A percentile compares a stretch with the other conserved stretches of the same genome.
Evolutionary conservation across 2,113 vertebrate species (phyloP).

Genomic region (Notiomystis cincta): DNA sequence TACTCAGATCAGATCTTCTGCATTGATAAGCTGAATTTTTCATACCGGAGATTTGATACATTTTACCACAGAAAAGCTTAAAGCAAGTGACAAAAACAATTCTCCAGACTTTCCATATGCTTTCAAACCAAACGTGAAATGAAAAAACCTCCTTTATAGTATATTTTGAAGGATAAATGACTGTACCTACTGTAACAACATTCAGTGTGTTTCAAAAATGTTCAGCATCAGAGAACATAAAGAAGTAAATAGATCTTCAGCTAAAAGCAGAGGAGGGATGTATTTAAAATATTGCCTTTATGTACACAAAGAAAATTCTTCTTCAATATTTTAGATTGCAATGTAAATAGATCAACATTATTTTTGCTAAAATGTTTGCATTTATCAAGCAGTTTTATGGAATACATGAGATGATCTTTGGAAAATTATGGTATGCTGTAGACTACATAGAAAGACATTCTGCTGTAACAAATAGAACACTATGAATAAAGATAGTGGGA

Average conservation of each 20-base stretch:
- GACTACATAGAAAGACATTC: background rate
- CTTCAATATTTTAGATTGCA: background rate
- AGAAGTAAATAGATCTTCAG: background rate
- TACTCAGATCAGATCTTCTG: background rate
- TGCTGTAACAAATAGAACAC: background rate
- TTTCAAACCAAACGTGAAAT: background rate
- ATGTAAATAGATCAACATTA: background rate
- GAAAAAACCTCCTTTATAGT: background rate
- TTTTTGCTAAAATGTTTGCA: background rate
- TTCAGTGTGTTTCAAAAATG: background rate
- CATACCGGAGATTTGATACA: background rate
- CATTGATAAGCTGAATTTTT: background rate
- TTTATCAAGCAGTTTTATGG: background rate
- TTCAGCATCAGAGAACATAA: background rate
- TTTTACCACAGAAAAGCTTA: background rate
- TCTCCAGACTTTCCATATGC: background rate
- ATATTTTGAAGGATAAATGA: background rate
- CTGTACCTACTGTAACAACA: background rate
- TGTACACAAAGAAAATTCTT: background rate
- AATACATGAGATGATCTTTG: background rate
- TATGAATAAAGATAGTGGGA: background rate
- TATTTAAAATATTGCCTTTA: background rate
- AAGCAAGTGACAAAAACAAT: background rate
- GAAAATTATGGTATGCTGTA: background rate
- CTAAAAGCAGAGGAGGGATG: background rate